Evolutionary conservation across 30 jellyfish, hydroid and myxozoan species (phyloP).

Genomic region (Catostylus mosaicus): DNA sequence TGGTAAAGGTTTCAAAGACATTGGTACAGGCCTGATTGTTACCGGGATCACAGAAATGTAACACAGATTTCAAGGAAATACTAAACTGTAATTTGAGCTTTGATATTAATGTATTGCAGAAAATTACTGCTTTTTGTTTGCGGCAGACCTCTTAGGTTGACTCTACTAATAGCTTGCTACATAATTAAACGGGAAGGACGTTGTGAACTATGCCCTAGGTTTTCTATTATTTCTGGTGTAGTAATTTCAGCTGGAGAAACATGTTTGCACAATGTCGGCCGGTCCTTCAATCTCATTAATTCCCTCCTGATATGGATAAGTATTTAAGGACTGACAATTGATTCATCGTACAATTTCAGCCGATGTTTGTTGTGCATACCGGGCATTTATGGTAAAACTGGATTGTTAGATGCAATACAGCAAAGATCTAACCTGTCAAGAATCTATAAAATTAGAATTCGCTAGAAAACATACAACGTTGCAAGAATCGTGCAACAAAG

Average conservation of each 20-base stretch:
- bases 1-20: too few species aligned
- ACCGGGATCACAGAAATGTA: too few species aligned
- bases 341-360: slow-evolving; percentile 3
- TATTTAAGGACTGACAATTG: slow-evolving; percentile 33
- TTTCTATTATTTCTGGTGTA: neutral
- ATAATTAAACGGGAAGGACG: slow-evolving; percentile 1
- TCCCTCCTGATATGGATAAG: slow-evolving; percentile 26
- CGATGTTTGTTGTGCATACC: neutral
- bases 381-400: neutral
- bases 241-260: slow-evolving; percentile 72
- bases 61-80: too few species aligned
- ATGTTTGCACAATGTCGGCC: slow-evolving; percentile 43
- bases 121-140: neutral
- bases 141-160: slow-evolving; percentile 5
- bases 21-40: too few species aligned
- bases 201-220: slow-evolving; percentile 10
- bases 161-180: slow-evolving; percentile 23
- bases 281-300: slow-evolving; percentile 45
- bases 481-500: too few species aligned
- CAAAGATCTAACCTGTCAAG: too few species aligned
- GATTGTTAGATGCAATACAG: too few species aligned
- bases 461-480: too few species aligned
- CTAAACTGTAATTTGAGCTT: neutral
- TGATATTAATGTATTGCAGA: neutral
- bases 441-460: too few species aligned